phyloP scores from a whole-genome alignment of 2,113 vertebrate genomes.

The Apaloderma vittatum region DNA sequence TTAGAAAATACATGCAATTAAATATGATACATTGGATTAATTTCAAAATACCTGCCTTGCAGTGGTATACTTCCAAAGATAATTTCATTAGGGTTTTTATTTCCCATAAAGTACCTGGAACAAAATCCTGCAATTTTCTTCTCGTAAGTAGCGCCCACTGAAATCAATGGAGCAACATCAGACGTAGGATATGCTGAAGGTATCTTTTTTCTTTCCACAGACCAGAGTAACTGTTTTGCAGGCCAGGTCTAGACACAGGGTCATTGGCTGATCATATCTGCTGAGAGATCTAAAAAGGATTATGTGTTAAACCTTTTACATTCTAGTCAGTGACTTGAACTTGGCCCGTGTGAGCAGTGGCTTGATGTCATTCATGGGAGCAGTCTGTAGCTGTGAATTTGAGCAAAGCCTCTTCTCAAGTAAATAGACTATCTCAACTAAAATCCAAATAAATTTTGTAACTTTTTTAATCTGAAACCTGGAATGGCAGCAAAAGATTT shows the following conservation, averaged over 20 bases:
- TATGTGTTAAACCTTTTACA: neutral
- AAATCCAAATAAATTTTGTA: neutral
- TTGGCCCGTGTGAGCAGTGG: neutral
- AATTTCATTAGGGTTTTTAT: constrained; percentile 14
- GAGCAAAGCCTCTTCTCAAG: neutral
- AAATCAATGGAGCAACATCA: neutral
- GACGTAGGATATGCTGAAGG: neutral
- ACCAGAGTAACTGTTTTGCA: neutral
- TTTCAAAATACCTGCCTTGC: constrained; percentile 7
- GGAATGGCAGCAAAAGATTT: neutral
- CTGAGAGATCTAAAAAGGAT: neutral
- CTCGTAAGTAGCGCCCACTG: neutral
- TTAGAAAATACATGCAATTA: constrained; percentile 7
- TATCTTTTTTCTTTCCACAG: neutral
- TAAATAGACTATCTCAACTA: neutral
- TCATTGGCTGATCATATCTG: neutral
- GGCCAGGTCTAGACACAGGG: neutral
- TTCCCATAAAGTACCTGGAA: neutral
- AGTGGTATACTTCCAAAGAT: neutral
- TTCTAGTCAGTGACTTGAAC: neutral
- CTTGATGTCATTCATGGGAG: neutral
- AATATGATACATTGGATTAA: neutral
- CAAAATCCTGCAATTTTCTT: neutral
- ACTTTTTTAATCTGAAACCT: neutral
- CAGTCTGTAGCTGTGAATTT: neutral